Percentiles rank a stretch among this genome's conserved stretches.
Conservation (phyloP, 2,113 vertebrate species). For the Festucalex cinctus region DNA sequence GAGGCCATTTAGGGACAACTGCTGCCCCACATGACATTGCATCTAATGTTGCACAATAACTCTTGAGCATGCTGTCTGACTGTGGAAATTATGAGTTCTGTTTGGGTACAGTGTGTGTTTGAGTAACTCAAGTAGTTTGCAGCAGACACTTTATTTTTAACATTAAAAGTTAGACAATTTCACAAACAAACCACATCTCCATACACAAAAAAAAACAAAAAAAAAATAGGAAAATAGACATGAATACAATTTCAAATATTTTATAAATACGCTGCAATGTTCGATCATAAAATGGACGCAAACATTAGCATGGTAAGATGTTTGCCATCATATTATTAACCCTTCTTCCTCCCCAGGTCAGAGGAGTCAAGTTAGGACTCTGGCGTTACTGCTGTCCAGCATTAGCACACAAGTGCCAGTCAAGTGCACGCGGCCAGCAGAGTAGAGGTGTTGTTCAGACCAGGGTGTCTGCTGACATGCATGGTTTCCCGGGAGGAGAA, state of each 20-base stretch:
- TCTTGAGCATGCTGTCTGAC: background rate
- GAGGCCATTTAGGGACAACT: background rate
- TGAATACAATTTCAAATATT: constrained; percentile 46
- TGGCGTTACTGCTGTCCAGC: background rate
- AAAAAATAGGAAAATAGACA: constrained; percentile 9
- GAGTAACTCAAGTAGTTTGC: constrained; percentile 16
- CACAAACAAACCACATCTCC: constrained; percentile 25
- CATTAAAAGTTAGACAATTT: constrained; percentile 53
- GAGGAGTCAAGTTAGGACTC: background rate
- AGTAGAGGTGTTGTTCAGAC: constrained; percentile 44
- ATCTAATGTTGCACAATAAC: background rate
- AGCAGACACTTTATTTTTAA: constrained; percentile 69
- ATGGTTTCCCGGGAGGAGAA: constrained; percentile 74
- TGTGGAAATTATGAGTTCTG: background rate
- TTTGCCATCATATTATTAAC: constrained; percentile 17
- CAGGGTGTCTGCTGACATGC: constrained; percentile 72
- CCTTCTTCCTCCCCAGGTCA: constrained; percentile 26
- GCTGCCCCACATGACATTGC: background rate
- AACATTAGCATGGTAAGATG: constrained; percentile 10
- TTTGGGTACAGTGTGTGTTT: background rate
- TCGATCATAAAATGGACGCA: constrained; percentile 55
- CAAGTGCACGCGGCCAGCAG: constrained; percentile 47
- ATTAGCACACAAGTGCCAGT: background rate
- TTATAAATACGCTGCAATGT: constrained; percentile 54
- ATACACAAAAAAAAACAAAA: constrained; percentile 19